Conservation (phyloP, 2,113 vertebrate genomes). For the Chrysemys picta region DNA sequence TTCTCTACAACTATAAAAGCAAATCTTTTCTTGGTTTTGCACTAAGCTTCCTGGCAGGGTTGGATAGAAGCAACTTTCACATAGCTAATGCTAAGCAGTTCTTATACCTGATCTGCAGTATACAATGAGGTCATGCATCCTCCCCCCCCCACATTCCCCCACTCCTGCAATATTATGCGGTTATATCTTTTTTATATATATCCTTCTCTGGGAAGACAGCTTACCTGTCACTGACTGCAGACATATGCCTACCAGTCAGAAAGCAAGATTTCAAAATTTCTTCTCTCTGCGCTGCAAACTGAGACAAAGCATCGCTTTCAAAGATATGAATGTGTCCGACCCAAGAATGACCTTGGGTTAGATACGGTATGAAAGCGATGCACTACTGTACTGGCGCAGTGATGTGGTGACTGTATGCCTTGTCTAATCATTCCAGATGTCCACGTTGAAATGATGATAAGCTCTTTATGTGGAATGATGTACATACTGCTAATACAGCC, state of each 20-base stretch:
- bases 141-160: no score
- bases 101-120: conserved; percentile 5
- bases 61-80: conserved; percentile 41
- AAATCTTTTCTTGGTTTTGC: neutral
- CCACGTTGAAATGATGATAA: conserved; percentile 38
- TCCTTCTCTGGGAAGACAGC: neutral
- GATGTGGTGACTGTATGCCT: conserved; percentile 11
- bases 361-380: neutral
- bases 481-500: conserved; percentile 16
- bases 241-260: neutral
- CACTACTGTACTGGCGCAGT: neutral
- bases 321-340: neutral
- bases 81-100: conserved; percentile 21
- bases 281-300: neutral
- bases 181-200: neutral
- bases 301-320: neutral
- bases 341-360: neutral
- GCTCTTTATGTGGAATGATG: conserved; percentile 36
- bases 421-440: conserved; percentile 36
- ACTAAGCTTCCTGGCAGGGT: conserved; percentile 18
- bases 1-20: neutral
- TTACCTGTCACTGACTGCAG: conserved; percentile 1
- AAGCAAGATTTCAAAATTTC: conserved; percentile 11
- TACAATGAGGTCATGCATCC: neutral
- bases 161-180: neutral